Conservation (phyloP, 2,888 invertebrate genomes). For the Lingula anatina region DNA sequence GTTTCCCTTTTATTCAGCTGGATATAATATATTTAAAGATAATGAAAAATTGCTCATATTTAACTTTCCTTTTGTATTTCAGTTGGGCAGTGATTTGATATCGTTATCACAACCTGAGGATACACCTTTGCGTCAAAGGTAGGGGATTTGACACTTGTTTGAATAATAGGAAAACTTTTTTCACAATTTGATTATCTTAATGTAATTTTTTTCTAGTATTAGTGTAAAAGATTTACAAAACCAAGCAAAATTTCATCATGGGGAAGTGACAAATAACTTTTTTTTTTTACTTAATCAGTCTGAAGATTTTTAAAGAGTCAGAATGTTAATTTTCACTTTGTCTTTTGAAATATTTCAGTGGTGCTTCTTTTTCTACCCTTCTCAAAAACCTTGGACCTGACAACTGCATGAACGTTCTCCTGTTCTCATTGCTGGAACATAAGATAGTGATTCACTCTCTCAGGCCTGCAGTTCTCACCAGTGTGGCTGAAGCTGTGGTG, state of each 20-base stretch:
- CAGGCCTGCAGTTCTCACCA: constrained; percentile 88
- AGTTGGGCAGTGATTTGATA: constrained; percentile 64
- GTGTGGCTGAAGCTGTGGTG: constrained; percentile 94
- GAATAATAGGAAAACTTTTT: constrained; percentile 7
- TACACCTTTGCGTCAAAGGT: constrained; percentile 79
- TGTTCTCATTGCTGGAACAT: constrained; percentile 90
- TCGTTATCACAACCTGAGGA: constrained; percentile 93
- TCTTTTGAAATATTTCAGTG: too few species aligned
- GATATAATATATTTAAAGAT: too few species aligned
- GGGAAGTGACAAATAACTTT: too few species aligned
- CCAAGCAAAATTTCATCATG: too few species aligned
- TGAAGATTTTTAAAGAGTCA: too few species aligned
- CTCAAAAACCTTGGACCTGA: constrained; percentile 89
- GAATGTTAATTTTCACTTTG: too few species aligned
- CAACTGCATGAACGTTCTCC: constrained; percentile 82
- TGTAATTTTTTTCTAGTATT: too few species aligned
- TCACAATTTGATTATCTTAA: too few species aligned
- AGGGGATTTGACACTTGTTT: constrained; percentile 7
- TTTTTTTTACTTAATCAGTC: too few species aligned
- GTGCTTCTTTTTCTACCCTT: constrained; percentile 88
- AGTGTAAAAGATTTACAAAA: too few species aligned
- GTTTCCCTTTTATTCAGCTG: too few species aligned
- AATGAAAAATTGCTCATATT: too few species aligned
- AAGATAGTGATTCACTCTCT: constrained; percentile 95
- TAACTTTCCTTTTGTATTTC: constrained; percentile 12